Conservation (phyloP, 2,888 invertebrate genomes). For the Eristalis intricaria region DNA sequence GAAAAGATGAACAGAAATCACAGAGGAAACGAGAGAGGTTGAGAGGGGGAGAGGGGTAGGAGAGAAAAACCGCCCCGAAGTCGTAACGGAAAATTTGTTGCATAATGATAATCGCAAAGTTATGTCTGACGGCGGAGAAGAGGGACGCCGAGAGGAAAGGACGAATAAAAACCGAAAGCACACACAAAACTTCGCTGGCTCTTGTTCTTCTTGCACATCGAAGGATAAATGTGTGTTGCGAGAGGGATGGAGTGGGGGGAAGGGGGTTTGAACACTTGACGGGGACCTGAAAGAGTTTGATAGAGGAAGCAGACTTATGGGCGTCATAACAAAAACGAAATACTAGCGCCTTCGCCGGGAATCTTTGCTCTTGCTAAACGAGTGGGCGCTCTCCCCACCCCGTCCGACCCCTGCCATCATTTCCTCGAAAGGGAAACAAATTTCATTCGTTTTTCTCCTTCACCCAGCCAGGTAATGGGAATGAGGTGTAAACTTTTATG, state of each 20-base stretch:
- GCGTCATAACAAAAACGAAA: constrained; percentile 48
- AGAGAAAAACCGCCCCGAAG: background rate
- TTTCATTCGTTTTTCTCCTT: constrained; percentile 40
- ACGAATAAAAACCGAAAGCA: background rate
- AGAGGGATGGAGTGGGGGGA: background rate
- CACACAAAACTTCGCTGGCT: constrained; percentile 7
- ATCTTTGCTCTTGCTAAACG: background rate
- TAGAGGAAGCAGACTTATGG: constrained; percentile 60
- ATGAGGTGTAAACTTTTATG: constrained; percentile 57
- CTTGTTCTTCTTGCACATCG: constrained; percentile 6
- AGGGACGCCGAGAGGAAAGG: background rate
- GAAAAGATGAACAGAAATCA: background rate
- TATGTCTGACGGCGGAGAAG: constrained; percentile 25
- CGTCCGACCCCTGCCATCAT: background rate
- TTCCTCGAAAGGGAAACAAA: constrained; percentile 45
- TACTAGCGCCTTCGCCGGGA: too few relatives aligned
- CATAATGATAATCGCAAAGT: constrained; percentile 65
- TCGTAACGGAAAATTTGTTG: constrained; percentile 47
- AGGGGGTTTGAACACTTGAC: background rate
- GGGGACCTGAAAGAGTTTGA: constrained; percentile 17
- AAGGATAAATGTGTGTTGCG: constrained; percentile 59
- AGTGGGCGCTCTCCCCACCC: background rate
- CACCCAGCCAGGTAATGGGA: constrained; percentile 38
- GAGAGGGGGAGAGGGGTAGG: too few relatives aligned
- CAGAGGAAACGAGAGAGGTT: background rate